Evolutionary conservation across 2,797 vertebrate species (phyloP).

Genomic region (Phyllotis vaccarum): DNA sequence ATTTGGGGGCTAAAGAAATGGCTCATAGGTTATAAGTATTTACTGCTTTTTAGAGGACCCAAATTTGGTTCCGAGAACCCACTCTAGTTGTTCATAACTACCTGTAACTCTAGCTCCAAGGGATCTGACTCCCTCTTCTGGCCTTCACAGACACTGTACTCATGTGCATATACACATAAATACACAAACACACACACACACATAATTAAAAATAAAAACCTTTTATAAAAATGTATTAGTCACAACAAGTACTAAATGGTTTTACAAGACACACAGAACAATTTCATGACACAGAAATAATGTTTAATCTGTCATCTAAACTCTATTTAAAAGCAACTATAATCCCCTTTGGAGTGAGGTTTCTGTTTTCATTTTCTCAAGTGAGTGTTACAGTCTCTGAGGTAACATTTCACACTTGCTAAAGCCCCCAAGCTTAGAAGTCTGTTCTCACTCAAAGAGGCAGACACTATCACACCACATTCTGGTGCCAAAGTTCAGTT

Average conservation of each 20-base stretch:
- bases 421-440: not conserved
- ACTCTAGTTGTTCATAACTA: not conserved
- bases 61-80: not conserved
- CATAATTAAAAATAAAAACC: not conserved
- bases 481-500: not conserved
- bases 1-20: not conserved
- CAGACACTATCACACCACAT: not conserved
- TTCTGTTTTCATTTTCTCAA: not conserved
- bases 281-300: not conserved
- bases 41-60: not conserved
- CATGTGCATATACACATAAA: not conserved
- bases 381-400: not conserved
- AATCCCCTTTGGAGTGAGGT: not conserved
- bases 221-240: not conserved
- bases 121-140: not conserved
- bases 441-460: not conserved
- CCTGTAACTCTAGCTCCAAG: not conserved
- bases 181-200: too few relatives aligned
- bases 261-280: not conserved
- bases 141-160: not conserved
- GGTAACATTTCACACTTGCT: not conserved
- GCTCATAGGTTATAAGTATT: not conserved
- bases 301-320: not conserved
- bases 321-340: not conserved
- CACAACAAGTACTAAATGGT: not conserved